These are phyloP conservation scores for Xanthorhoe designata DNA, from an alignment of 2,888 invertebrate genomes.

Conservation along the genomic window DNA sequence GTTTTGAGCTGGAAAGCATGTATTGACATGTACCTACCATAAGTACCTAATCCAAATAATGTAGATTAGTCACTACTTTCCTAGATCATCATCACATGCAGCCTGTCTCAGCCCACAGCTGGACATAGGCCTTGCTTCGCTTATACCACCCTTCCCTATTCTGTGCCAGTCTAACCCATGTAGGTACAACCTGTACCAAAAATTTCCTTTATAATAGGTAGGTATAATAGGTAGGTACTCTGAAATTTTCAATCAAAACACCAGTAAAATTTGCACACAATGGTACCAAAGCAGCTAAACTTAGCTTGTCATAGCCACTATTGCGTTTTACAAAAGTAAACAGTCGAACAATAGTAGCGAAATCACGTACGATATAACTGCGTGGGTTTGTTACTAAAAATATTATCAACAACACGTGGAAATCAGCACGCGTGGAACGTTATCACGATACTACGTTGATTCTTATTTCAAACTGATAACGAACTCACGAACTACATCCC, in stretches of 20 bases:
- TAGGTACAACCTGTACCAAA: neutral
- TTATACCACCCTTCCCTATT: too few relatives aligned
- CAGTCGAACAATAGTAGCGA: constrained; percentile 54
- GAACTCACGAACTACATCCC: neutral
- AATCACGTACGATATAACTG: constrained; percentile 61
- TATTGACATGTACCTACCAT: too few relatives aligned
- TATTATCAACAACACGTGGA: constrained; percentile 84
- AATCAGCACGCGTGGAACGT: constrained; percentile 38
- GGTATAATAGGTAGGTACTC: too few relatives aligned
- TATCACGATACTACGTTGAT: constrained; percentile 15
- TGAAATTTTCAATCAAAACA: constrained; percentile 36
- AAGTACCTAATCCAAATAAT: neutral
- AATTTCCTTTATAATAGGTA: too few relatives aligned
- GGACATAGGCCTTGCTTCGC: too few relatives aligned
- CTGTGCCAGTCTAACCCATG: too few relatives aligned
- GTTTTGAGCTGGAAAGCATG: too few relatives aligned
- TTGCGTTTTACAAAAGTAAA: constrained; percentile 51
- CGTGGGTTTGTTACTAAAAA: constrained; percentile 75
- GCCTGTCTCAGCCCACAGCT: too few relatives aligned
- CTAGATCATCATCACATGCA: neutral
- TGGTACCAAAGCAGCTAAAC: constrained; percentile 26
- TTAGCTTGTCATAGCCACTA: constrained; percentile 27
- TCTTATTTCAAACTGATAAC: constrained; percentile 3
- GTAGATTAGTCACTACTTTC: neutral
- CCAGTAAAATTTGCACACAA: constrained; percentile 31